Conservation (phyloP, 2,888 invertebrate species). For the Mycalesis mineus region DNA sequence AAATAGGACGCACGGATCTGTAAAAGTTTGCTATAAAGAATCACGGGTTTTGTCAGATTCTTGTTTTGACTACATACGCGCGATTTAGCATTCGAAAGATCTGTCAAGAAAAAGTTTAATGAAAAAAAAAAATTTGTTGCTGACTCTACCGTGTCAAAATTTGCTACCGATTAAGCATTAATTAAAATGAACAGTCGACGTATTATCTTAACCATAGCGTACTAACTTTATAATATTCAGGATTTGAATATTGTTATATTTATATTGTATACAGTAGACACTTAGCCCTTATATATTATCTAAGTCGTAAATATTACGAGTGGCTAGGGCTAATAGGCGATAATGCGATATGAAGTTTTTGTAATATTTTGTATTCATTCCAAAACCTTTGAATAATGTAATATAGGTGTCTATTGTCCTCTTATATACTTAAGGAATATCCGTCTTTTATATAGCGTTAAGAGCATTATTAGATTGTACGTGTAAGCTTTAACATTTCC, state of each 20-base stretch:
- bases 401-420: slow-evolving; percentile 71
- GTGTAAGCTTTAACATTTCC: slow-evolving; percentile 34
- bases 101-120: neutral
- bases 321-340: slow-evolving; percentile 30
- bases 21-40: too few relatives aligned
- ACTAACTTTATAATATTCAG: slow-evolving; percentile 43
- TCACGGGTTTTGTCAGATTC: neutral
- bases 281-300: slow-evolving; percentile 16
- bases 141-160: slow-evolving; percentile 11
- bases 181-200: slow-evolving; percentile 11
- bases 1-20: too few relatives aligned
- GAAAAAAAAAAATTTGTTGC: slow-evolving; percentile 8
- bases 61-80: neutral
- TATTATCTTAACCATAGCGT: slow-evolving; percentile 12
- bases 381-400: slow-evolving; percentile 41
- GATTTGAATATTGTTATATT: slow-evolving; percentile 57
- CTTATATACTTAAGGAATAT: slow-evolving; percentile 62
- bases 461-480: slow-evolving; percentile 45
- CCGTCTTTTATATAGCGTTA: slow-evolving; percentile 70
- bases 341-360: slow-evolving; percentile 43
- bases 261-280: slow-evolving; percentile 46
- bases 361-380: slow-evolving; percentile 76
- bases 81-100: neutral
- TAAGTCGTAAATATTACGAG: slow-evolving; percentile 10
- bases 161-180: slow-evolving; percentile 1